These are phyloP conservation scores for Drosophila neotestacea DNA, from an alignment of 2,888 invertebrate genomes.

Conservation along the genomic window DNA sequence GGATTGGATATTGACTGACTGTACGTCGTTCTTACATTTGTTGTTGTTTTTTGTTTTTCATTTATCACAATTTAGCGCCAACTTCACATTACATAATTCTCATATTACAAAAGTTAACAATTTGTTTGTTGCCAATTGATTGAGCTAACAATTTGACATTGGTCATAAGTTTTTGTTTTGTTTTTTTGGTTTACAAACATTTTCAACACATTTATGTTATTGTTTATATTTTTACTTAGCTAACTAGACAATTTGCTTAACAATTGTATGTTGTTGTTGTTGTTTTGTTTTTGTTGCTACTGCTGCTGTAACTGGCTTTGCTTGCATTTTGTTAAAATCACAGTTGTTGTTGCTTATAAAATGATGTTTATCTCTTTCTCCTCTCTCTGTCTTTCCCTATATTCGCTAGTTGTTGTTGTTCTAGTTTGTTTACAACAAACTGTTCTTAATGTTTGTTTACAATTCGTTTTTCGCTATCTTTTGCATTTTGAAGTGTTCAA, in stretches of 20 bases:
- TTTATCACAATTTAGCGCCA: constrained; percentile 75
- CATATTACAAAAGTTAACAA: constrained; percentile 79
- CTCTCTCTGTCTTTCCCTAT: constrained; percentile 12
- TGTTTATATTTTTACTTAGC: constrained; percentile 61
- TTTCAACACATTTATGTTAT: constrained; percentile 43
- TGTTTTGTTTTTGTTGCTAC: constrained; percentile 41
- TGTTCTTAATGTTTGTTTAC: constrained; percentile 31
- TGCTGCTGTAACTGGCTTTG: constrained; percentile 59
- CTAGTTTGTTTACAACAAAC: constrained; percentile 44
- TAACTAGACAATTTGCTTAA: constrained; percentile 80
- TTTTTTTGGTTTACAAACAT: constrained; percentile 55
- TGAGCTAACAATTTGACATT: constrained; percentile 75
- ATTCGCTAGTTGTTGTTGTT: constrained; percentile 41
- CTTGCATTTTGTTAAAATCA: constrained; percentile 67
- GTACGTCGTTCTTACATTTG: constrained; percentile 50
- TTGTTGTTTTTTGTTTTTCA: constrained; percentile 45
- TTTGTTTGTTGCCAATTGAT: constrained; percentile 53
- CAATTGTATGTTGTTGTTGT: constrained; percentile 59
- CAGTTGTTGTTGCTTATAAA: constrained; percentile 81
- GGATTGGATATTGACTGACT: constrained; percentile 5
- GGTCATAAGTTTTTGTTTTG: constrained; percentile 50
- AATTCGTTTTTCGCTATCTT: constrained; percentile 2
- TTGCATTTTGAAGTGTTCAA: constrained; percentile 76
- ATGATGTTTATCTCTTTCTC: constrained; percentile 62
- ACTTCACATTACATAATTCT: constrained; percentile 53